Percentiles rank a stretch among this genome's conserved stretches.
Evolutionary conservation across 2,113 vertebrate species (phyloP).

Genomic region (Eulemur rufifrons): DNA sequence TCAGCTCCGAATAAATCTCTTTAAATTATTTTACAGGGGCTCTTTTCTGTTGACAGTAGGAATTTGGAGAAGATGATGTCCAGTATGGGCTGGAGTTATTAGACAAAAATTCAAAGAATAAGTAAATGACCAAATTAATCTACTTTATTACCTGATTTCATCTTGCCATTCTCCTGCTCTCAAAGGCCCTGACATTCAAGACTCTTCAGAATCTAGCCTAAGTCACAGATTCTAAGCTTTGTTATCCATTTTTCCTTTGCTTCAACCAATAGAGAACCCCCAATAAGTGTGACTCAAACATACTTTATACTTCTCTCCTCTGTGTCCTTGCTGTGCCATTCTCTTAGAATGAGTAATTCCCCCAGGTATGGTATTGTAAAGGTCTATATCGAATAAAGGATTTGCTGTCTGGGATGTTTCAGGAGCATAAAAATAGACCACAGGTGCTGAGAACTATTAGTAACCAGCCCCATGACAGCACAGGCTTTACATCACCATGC

Average conservation of each 20-base stretch:
- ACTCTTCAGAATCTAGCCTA: not conserved
- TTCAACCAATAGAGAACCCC: not conserved
- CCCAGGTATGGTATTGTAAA: not conserved
- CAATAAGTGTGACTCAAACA: not conserved
- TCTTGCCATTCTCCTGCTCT: not conserved
- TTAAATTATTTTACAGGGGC: too few species aligned
- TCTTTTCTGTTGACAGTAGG: not conserved
- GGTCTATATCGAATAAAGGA: not conserved
- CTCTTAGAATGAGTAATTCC: constrained; percentile 4
- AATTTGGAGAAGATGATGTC: constrained; percentile 26
- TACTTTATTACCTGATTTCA: not conserved
- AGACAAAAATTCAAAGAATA: constrained; percentile 8
- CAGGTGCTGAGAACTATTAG: not conserved
- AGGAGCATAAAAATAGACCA: constrained; percentile 38
- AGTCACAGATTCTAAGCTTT: constrained; percentile 12
- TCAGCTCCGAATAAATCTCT: too few species aligned
- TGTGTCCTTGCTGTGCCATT: not conserved
- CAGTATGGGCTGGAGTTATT: not conserved
- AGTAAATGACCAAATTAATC: constrained; percentile 19
- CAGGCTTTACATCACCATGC: not conserved
- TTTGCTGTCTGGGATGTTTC: constrained; percentile 36
- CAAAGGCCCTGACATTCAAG: not conserved
- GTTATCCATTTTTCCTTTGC: constrained; percentile 14
- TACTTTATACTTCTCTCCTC: not conserved
- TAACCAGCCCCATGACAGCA: not conserved